phyloP scores from a whole-genome alignment of 1,140 invertebrate genomes.

The Zaprionus taronus region DNA sequence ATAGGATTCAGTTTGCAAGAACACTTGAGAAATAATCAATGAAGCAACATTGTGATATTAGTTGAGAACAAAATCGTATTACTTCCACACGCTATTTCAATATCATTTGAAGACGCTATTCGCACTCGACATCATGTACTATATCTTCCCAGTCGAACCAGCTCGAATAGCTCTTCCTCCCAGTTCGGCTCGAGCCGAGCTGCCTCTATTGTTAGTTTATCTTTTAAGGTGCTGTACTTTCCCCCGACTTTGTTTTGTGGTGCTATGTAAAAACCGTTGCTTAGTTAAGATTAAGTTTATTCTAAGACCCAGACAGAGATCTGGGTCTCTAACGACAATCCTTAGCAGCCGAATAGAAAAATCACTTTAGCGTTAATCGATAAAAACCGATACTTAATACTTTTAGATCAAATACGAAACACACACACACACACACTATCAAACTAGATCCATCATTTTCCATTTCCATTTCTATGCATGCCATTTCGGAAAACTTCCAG shows the following conservation, averaged over 20 bases:
- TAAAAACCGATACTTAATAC: constrained; percentile 20
- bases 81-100: constrained; percentile 74
- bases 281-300: constrained; percentile 46
- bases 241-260: constrained; percentile 35
- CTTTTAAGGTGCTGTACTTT: constrained; percentile 32
- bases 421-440: constrained; percentile 20
- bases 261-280: constrained; percentile 49
- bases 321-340: constrained; percentile 65
- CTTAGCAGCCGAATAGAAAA: constrained; percentile 58
- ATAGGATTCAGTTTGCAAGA: constrained; percentile 1
- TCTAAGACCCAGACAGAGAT: constrained; percentile 1
- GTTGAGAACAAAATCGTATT: constrained; percentile 80
- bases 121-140: neutral
- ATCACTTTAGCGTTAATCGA: constrained; percentile 17
- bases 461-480: constrained; percentile 46
- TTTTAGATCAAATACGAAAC: constrained; percentile 18
- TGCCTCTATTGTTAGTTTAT: constrained; percentile 24
- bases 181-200: constrained; percentile 29
- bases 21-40: constrained; percentile 57
- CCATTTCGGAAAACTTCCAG: constrained; percentile 45
- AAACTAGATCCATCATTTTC: constrained; percentile 40
- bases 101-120: constrained; percentile 55
- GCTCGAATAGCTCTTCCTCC: neutral
- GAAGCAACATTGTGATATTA: constrained; percentile 83
- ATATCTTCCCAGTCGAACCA: neutral